Base-by-base conservation (phyloP, 2,888 invertebrate genomes). In the Tholera decimalis region DNA sequence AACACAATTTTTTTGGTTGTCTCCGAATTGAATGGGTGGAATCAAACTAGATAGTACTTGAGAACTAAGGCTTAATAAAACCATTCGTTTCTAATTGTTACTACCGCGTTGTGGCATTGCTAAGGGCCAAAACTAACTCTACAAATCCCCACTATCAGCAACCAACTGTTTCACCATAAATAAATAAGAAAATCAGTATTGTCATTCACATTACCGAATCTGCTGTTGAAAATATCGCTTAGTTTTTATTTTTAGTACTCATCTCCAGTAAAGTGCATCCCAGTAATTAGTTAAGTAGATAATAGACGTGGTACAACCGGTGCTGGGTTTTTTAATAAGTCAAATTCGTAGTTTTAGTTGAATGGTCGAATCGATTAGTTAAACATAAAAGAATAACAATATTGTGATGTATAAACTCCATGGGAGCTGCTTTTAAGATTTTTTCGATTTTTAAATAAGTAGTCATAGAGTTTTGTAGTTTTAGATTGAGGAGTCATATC, bases 211-310 rank as follows among this genome's bases (percentile, higher is more conserved):
- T 66, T 76, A 80, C 83, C 89, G 88, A 89, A 90, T 90, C 87
- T 85, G 88, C 90, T 87, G 88, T 87, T 87, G 88, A 85, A 85
- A 88, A 86, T 85, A 84, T 81, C 54, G 81, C 83, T 82, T 82
- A 82, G 83, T 75, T 85, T 83, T 85, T 80, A 84, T 79, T 80
- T 73, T 49, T 76, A 73, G 82, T 88, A 87, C 84, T 89, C 88
- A 89, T 87, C 62, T 87, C 84, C 87, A 89, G 89, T 90, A 89
- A 88, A 93, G 94, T 95, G 94, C 94, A 95, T 95, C 94, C 94
- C 94, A 94, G 94, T 94, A 90, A 89, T 79, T 93, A 93, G 91
- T 82, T 80, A 85, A 83, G 90, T 93, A 93, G 93, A 57, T 72
- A 63, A 86, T 92, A 93, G 92, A 82, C 78, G 84, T 89, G 89